Conservation (phyloP, 2,797 vertebrate genomes). For the Kryptolebias ocellatus region DNA sequence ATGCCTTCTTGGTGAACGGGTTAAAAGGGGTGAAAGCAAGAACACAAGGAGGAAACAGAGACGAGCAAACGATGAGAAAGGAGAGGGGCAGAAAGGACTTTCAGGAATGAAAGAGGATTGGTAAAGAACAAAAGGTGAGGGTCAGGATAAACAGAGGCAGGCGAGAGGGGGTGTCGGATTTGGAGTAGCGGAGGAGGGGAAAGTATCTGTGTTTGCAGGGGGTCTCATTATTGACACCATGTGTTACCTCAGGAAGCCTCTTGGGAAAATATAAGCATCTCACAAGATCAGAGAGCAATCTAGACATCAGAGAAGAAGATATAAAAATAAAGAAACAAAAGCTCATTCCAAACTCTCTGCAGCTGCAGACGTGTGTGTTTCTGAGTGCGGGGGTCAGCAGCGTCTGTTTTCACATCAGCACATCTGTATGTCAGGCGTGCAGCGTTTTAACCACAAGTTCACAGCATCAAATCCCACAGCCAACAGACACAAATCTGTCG, state of each 20-base stretch:
- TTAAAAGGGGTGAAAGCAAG: background rate
- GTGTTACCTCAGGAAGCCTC: conserved; percentile 78
- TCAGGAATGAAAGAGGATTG: conserved; percentile 40
- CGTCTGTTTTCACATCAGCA: conserved; percentile 58
- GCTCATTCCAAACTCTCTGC: conserved; percentile 57
- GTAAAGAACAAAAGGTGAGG: conserved; percentile 11
- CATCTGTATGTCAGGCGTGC: conserved; percentile 62
- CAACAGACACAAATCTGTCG: conserved; percentile 1
- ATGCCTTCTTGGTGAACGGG: background rate
- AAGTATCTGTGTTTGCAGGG: conserved; percentile 31
- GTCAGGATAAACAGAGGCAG: conserved; percentile 36
- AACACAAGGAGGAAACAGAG: background rate
- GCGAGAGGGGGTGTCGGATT: conserved; percentile 43
- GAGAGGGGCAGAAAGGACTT: conserved; percentile 4
- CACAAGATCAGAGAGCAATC: conserved; percentile 65
- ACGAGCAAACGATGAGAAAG: background rate
- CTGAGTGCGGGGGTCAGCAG: conserved; percentile 43
- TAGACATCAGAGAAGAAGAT: conserved; percentile 39
- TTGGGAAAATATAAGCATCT: conserved; percentile 68
- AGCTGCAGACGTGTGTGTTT: conserved; percentile 57
- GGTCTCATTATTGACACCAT: conserved; percentile 78
- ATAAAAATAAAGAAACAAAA: conserved; percentile 43
- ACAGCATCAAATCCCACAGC: conserved; percentile 35
- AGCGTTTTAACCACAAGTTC: conserved; percentile 48
- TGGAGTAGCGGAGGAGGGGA: conserved; percentile 56